Conservation (phyloP, 2,888 invertebrate genomes). For the Tuta absoluta region DNA sequence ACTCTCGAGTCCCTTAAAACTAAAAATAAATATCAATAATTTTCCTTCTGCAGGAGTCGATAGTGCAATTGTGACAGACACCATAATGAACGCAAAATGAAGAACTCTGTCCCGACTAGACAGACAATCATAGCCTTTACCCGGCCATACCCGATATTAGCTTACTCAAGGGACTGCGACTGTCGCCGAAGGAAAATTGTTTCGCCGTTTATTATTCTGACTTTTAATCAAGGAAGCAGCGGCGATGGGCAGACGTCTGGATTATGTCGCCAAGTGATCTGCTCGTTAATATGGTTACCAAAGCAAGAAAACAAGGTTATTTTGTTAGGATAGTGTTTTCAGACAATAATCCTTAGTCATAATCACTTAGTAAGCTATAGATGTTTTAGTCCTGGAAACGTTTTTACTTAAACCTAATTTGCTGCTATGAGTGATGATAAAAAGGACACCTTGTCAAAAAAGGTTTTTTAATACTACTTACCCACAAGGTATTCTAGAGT, state of each 20-base stretch:
- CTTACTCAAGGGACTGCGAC: conserved; percentile 54
- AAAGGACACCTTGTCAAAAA: no score
- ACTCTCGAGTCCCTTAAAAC: neutral
- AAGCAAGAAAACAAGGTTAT: neutral
- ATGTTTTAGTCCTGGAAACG: conserved; percentile 17
- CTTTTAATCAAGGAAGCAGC: conserved; percentile 75
- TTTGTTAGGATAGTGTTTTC: neutral
- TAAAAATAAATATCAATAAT: neutral
- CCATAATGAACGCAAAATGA: conserved; percentile 14
- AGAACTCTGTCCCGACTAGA: conserved; percentile 24
- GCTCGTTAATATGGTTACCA: conserved; percentile 30
- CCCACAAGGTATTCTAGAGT: neutral
- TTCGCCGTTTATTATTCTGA: conserved; percentile 75
- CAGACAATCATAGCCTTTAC: conserved; percentile 24
- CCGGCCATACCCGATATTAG: conserved; percentile 59
- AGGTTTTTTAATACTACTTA: conserved; percentile 31
- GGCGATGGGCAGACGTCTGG: conserved; percentile 53
- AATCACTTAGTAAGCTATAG: no score
- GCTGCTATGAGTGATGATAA: no score
- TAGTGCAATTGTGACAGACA: conserved; percentile 18
- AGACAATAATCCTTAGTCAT: neutral
- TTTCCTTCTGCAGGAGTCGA: neutral
- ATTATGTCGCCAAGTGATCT: conserved; percentile 56
- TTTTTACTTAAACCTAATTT: no score
- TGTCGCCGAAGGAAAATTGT: conserved; percentile 64